These are phyloP conservation scores for Dryobotodes eremita DNA, from an alignment of 2,888 invertebrate genomes.

Conservation along the genomic window DNA sequence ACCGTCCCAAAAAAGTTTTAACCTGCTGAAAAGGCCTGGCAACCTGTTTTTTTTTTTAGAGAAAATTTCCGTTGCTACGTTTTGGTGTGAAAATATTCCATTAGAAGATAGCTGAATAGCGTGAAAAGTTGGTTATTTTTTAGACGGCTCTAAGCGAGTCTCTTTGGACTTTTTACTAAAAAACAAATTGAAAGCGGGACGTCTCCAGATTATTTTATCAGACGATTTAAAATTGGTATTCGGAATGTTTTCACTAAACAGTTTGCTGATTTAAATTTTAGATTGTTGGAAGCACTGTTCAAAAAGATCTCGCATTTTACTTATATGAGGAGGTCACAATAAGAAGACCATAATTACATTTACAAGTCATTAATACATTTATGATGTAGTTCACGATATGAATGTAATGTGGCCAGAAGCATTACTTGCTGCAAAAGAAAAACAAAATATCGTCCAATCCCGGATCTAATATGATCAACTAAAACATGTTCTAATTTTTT, in stretches of 20 bases:
- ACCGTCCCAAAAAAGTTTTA: slow-evolving; percentile 19
- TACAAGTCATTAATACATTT: not conserved
- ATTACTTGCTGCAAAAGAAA: not conserved
- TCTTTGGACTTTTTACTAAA: slow-evolving; percentile 34
- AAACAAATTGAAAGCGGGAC: slow-evolving; percentile 43
- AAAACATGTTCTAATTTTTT: not conserved
- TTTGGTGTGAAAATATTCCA: slow-evolving; percentile 49
- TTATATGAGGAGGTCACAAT: not conserved
- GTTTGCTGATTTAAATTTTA: slow-evolving; percentile 19
- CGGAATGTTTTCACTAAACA: slow-evolving; percentile 28
- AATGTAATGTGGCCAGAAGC: not conserved
- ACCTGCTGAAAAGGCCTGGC: slow-evolving; percentile 19
- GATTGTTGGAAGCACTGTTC: not conserved
- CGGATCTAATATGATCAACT: not conserved
- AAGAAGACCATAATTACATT: not conserved
- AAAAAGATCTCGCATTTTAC: not conserved
- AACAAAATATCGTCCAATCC: not conserved
- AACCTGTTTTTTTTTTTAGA: slow-evolving; percentile 33
- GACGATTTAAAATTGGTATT: slow-evolving; percentile 35
- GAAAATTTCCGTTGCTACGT: slow-evolving; percentile 18
- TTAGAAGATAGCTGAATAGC: slow-evolving; percentile 54
- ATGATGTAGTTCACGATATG: not conserved
- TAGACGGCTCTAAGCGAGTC: slow-evolving; percentile 29
- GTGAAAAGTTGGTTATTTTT: slow-evolving; percentile 51
- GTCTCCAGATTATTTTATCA: slow-evolving; percentile 24